These are phyloP conservation scores for Syngnathus acus DNA, from an alignment of 2,797 vertebrate species.

Conservation along the genomic window DNA sequence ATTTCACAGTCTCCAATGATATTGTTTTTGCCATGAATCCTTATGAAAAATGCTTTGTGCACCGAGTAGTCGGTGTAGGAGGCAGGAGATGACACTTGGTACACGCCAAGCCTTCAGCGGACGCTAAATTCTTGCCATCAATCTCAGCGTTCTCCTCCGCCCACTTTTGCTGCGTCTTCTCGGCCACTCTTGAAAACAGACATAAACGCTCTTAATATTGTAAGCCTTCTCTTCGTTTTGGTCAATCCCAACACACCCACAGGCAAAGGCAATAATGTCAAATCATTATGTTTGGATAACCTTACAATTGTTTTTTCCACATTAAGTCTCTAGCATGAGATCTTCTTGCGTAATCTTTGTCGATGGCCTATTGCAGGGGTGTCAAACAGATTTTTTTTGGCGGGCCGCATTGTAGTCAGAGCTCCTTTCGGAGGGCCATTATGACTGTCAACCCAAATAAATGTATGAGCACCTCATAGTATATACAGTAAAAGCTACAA, in stretches of 20 bases:
- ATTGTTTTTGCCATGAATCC: conserved; percentile 67
- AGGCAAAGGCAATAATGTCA: conserved; percentile 11
- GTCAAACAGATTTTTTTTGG: too few species aligned
- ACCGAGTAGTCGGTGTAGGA: conserved; percentile 38
- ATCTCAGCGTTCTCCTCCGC: conserved; percentile 23
- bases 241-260: conserved; percentile 7
- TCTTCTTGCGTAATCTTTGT: too few species aligned
- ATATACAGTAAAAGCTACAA: too few species aligned
- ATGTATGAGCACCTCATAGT: too few species aligned
- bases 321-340: too few species aligned
- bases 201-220: conserved; percentile 9
- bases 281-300: conserved; percentile 4
- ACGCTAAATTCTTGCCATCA: conserved; percentile 44
- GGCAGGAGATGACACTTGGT: conserved; percentile 28
- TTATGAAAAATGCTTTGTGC: conserved; percentile 63
- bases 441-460: too few species aligned
- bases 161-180: conserved; percentile 32
- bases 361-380: too few species aligned
- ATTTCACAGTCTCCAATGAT: conserved; percentile 61
- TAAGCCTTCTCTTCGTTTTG: background rate
- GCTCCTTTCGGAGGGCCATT: too few species aligned
- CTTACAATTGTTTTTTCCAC: too few species aligned
- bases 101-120: conserved; percentile 23
- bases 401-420: too few species aligned
- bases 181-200: conserved; percentile 9